Percentiles rank a stretch among this genome's conserved stretches.
These are phyloP conservation scores for Eupithecia pulchellata DNA, from an alignment of 2,888 invertebrate species.

Conservation along the genomic window DNA sequence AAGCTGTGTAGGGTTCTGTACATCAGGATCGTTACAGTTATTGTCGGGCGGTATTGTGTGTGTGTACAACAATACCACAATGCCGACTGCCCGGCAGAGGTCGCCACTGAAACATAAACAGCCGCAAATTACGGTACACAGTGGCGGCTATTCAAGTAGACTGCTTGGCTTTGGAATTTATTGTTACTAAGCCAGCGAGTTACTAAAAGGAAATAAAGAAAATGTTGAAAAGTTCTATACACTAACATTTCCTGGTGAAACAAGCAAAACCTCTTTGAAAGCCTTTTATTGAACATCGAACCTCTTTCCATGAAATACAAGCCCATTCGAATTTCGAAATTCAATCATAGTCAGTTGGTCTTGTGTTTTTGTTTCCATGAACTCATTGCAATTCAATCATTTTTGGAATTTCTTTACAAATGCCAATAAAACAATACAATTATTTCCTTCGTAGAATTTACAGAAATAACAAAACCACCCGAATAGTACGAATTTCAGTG, in stretches of 20 bases:
- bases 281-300: not conserved
- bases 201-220: not conserved
- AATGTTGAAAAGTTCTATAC: not conserved
- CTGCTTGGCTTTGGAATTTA: constrained; percentile 15
- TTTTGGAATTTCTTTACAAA: not conserved
- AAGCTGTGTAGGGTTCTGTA: not conserved
- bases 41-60: constrained; percentile 27
- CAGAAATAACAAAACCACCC: not conserved
- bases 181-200: not conserved
- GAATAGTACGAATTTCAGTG: not conserved
- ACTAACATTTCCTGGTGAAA: not conserved
- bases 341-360: not conserved
- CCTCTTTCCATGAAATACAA: not conserved
- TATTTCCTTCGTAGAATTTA: not conserved
- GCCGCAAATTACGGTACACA: constrained; percentile 36
- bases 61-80: constrained; percentile 31
- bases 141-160: constrained; percentile 21
- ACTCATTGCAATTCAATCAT: not conserved
- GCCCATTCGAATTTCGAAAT: not conserved
- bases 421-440: not conserved
- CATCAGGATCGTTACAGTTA: constrained; percentile 9
- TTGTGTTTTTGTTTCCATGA: not conserved
- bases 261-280: not conserved
- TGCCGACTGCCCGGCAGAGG: constrained; percentile 17
- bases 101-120: constrained; percentile 35